Conservation (phyloP, 2,797 vertebrate genomes). For the Okamejei kenojei region DNA sequence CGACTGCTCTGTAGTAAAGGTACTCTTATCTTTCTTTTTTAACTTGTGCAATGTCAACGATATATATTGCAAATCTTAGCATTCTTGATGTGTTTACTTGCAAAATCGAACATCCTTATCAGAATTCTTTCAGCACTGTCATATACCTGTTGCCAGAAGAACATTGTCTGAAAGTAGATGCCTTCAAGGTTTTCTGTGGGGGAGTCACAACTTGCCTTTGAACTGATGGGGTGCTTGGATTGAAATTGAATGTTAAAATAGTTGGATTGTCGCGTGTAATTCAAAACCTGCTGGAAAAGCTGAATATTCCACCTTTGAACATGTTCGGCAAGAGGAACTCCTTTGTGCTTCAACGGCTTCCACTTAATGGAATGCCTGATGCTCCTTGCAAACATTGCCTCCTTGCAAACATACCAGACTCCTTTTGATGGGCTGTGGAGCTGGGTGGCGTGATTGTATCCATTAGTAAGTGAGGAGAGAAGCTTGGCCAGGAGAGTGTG, state of each 20-base stretch:
- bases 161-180: background rate
- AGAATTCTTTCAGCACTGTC: background rate
- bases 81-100: background rate
- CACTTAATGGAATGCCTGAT: background rate
- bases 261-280: background rate
- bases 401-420: background rate
- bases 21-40: no score
- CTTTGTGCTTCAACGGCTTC: background rate
- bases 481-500: background rate
- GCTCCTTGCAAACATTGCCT: background rate
- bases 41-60: no score
- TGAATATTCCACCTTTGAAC: slow-evolving; percentile 27
- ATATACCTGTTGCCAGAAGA: background rate
- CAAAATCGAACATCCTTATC: no score
- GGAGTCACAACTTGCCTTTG: background rate
- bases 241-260: background rate
- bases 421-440: background rate
- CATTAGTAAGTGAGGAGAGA: background rate
- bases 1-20: no score
- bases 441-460: background rate
- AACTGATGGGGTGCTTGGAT: background rate
- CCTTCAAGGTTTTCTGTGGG: background rate
- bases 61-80: background rate
- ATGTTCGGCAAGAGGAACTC: slow-evolving; percentile 1
- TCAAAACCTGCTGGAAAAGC: slow-evolving; percentile 24